Evolutionary conservation across 2,797 vertebrate genomes (phyloP), one percentile per base, ranked within the genome.

Genomic region (Poeciliopsis paucimaculata): DNA sequence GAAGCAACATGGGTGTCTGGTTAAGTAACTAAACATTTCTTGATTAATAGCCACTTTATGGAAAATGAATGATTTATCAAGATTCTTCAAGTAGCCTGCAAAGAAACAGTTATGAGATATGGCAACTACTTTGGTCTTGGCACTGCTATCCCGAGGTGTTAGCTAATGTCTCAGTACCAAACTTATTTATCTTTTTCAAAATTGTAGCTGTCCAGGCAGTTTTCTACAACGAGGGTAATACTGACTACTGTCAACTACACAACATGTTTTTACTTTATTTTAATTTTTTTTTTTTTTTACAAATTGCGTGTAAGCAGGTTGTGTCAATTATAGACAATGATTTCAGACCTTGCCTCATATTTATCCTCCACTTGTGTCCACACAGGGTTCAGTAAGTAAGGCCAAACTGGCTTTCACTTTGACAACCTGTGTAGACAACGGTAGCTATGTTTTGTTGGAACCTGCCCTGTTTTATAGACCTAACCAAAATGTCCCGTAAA

Each of bases 301-400:
- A 49, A 81, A 75, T 68, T 76, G 9, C 68, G 12, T 74, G 3
- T 15, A 45, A 10, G 75, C 71, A 9, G n/a, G n/a, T 53, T 66
- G 26, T 31, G 39, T 84, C 74, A 71, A 70, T 53, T 76, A 45
- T 46, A 72, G 23, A 70, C 15, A 62, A 77, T 23, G 68, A 78
- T 84, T 77, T 79, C 41, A 82, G 78, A 89, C 76, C 83, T 84
- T 82, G 39, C 82, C 83, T 87, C 77, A 83, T 82, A 77, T 74
- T 88, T 90, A 77, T 90, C 86, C 85, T 89, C 87, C 85, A 84
- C 77, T 77, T 84, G 78, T 88, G 77, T 88, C 79, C 77, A 79
- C 53, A 81, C 80, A 83, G 84, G 76, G 85, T 90, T 91, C 91
- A 77, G 82, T 83, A 92, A 91, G 86, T 77, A 76, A 80, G 83